phyloP scores from a whole-genome alignment of 2,888 invertebrate species.

The Myopa testacea region DNA sequence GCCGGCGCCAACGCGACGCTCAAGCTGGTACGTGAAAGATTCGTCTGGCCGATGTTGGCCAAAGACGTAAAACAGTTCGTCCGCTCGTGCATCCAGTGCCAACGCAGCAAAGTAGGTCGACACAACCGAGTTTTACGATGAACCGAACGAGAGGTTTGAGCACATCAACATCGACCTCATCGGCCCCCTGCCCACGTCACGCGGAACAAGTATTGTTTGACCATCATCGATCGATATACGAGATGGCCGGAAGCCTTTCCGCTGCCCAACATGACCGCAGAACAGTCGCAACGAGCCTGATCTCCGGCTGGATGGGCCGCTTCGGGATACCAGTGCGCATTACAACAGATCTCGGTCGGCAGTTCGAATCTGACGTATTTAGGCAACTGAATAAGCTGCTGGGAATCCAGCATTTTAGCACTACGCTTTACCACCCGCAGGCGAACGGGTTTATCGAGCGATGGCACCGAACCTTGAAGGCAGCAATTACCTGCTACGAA shows the following conservation, averaged over 20 bases:
- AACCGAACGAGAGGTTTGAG: too few species aligned
- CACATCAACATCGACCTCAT: too few species aligned
- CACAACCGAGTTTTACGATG: too few species aligned
- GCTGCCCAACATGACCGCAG: conserved; percentile 40
- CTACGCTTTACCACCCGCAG: conserved; percentile 43
- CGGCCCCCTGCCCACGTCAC: too few species aligned
- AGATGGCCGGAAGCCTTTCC: too few species aligned
- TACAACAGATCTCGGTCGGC: conserved; percentile 35
- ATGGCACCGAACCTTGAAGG: conserved; percentile 43
- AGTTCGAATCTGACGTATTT: conserved; percentile 33
- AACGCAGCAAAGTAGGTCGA: too few species aligned
- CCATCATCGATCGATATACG: too few species aligned
- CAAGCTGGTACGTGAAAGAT: conserved; percentile 5
- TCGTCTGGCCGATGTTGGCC: conserved; percentile 29
- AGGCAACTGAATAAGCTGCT: conserved; percentile 1
- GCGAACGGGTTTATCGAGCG: conserved; percentile 45
- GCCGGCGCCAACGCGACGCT: background rate
- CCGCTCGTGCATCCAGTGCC: too few species aligned
- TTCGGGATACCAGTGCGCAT: conserved; percentile 23
- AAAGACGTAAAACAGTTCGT: too few species aligned
- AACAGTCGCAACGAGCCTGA: conserved; percentile 25
- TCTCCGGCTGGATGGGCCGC: conserved; percentile 38
- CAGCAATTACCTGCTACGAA: conserved; percentile 40
- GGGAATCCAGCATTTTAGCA: conserved; percentile 26
- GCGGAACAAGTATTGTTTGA: too few species aligned